A percentile compares a stretch with the other conserved stretches of the same genome.
These are phyloP conservation scores for Coracias cyanogaster DNA, from an alignment of 2,797 vertebrate genomes.

Conservation along the genomic window DNA sequence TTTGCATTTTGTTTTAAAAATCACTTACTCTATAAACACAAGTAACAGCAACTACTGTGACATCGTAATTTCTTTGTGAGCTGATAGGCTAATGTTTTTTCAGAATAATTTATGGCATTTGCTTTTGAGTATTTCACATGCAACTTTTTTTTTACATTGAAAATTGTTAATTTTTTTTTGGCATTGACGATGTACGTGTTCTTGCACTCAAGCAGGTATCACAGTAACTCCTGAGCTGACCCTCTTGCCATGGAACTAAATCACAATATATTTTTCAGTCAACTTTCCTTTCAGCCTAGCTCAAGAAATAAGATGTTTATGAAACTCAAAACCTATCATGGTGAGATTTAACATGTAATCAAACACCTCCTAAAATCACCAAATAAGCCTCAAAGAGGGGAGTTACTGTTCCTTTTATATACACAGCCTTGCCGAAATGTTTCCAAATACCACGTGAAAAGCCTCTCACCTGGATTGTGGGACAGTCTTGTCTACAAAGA, in stretches of 20 bases:
- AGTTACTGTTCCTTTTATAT: neutral
- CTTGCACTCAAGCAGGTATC: neutral
- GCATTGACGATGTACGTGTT: neutral
- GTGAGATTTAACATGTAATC: neutral
- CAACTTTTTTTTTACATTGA: neutral
- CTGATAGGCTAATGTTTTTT: neutral
- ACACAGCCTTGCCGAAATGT: neutral
- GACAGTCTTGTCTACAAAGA: slow-evolving; percentile 98
- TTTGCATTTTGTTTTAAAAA: neutral
- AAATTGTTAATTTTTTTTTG: neutral
- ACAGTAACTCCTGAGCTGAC: neutral
- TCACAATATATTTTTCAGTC: neutral
- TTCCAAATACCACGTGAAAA: neutral
- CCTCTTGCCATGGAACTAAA: neutral
- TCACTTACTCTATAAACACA: no score
- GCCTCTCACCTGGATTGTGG: slow-evolving; percentile 95
- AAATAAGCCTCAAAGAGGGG: neutral
- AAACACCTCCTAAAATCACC: neutral
- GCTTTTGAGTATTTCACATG: neutral
- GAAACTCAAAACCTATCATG: neutral
- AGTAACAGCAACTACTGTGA: neutral
- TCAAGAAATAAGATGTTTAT: neutral
- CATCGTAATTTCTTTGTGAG: neutral
- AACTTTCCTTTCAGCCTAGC: neutral
- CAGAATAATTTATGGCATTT: neutral